Conservation (phyloP, 2,888 invertebrate species). For the Tinea trinotella region DNA sequence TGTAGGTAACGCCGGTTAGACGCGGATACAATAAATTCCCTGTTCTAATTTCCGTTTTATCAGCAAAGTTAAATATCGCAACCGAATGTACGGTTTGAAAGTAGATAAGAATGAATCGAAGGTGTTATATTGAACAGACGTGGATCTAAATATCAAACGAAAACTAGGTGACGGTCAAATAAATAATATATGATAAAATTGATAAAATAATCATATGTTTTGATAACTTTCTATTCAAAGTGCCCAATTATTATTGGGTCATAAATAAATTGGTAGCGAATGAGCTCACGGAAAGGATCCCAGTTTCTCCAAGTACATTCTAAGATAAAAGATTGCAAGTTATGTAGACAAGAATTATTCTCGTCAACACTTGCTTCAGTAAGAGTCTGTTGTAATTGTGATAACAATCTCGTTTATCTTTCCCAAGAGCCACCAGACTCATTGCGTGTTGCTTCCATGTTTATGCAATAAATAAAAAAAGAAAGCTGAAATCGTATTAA, state of each 20-base stretch:
- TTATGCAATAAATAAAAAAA: conserved; percentile 18
- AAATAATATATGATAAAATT: neutral
- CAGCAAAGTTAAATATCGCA: conserved; percentile 50
- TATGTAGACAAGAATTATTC: conserved; percentile 11
- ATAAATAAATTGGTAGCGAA: no score
- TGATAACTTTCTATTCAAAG: neutral
- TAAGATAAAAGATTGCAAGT: conserved; percentile 4
- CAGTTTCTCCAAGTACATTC: neutral
- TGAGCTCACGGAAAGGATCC: neutral
- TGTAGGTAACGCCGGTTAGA: conserved; percentile 19
- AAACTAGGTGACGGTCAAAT: conserved; percentile 16
- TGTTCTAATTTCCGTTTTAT: conserved; percentile 57
- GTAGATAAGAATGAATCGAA: conserved; percentile 18
- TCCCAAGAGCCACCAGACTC: conserved; percentile 19
- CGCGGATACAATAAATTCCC: conserved; percentile 43
- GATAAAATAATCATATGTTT: neutral
- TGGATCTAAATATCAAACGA: neutral
- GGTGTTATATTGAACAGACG: conserved; percentile 13
- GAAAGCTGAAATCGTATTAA: conserved; percentile 16
- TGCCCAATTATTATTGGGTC: no score
- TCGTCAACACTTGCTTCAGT: conserved; percentile 15
- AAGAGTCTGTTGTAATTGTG: conserved; percentile 26
- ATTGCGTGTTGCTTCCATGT: conserved; percentile 18
- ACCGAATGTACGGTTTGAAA: conserved; percentile 26
- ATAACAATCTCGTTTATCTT: conserved; percentile 27